These are phyloP conservation scores for Pelochelys cantorii DNA, from an alignment of 2,797 vertebrate genomes.

Conservation along the genomic window DNA sequence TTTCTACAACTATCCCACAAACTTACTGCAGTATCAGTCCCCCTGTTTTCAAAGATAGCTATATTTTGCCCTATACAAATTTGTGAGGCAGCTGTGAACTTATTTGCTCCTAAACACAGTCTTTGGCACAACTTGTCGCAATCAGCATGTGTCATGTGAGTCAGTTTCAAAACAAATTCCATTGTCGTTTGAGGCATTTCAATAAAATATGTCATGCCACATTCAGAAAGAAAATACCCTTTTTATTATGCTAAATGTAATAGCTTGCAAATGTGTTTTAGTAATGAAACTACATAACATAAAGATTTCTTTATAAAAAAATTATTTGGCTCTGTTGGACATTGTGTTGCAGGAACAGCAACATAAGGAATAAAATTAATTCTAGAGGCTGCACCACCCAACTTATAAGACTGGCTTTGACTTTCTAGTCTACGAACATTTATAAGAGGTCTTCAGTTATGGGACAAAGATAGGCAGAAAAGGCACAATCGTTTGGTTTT, in stretches of 20 bases:
- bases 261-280: background rate
- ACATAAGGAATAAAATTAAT: background rate
- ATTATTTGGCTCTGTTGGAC: background rate
- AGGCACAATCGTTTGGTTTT: background rate
- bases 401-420: background rate
- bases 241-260: background rate
- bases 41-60: background rate
- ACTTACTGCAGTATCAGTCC: background rate
- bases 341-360: background rate
- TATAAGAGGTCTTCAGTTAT: background rate
- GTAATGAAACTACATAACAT: background rate
- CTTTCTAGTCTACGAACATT: background rate
- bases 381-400: background rate
- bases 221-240: background rate
- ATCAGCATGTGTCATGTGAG: background rate
- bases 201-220: background rate
- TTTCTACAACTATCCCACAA: background rate
- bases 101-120: background rate
- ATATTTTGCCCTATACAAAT: background rate
- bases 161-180: background rate
- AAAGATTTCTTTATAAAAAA: background rate
- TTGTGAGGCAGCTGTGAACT: background rate
- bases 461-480: background rate
- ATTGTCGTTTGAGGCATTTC: background rate
- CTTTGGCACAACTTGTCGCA: background rate